Percentiles rank a stretch among this genome's conserved stretches.
phyloP scores from a whole-genome alignment of 2,888 invertebrate genomes.

The Caenorhabditis sp. region DNA sequence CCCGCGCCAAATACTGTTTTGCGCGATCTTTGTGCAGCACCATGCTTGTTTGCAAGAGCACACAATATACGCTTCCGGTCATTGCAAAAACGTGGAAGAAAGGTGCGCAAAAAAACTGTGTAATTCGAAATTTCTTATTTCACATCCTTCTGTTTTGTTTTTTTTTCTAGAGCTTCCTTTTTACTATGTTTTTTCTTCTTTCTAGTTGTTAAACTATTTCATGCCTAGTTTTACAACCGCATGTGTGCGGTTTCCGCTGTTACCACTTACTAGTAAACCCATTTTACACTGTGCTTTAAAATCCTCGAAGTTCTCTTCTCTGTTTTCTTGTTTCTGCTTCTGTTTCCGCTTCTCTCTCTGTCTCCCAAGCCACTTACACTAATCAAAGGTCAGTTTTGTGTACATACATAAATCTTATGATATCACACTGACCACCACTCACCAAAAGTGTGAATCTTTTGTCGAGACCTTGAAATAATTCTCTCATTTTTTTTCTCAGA shows the following conservation, averaged over 20 bases:
- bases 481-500: conserved; percentile 26
- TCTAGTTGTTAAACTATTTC: no score
- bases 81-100: conserved; percentile 45
- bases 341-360: not conserved
- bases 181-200: no score
- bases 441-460: conserved; percentile 7
- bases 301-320: not conserved
- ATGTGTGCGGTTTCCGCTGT: no score
- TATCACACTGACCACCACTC: conserved; percentile 6
- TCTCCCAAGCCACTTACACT: not conserved
- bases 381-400: not conserved
- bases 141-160: no score
- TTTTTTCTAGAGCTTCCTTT: no score
- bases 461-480: conserved; percentile 41
- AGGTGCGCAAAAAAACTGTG: conserved; percentile 18
- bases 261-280: no score
- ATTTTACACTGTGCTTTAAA: no score
- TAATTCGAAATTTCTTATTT: no score
- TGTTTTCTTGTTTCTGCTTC: conserved; percentile 1
- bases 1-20: conserved; percentile 16
- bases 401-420: not conserved
- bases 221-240: no score
- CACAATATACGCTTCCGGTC: conserved; percentile 55
- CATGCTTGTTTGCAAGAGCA: conserved; percentile 45
- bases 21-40: conserved; percentile 48